Evolutionary conservation across 1,140 invertebrate species (phyloP), one percentile per base, ranked within the genome.

Genomic region (Scaptomyza montana): DNA sequence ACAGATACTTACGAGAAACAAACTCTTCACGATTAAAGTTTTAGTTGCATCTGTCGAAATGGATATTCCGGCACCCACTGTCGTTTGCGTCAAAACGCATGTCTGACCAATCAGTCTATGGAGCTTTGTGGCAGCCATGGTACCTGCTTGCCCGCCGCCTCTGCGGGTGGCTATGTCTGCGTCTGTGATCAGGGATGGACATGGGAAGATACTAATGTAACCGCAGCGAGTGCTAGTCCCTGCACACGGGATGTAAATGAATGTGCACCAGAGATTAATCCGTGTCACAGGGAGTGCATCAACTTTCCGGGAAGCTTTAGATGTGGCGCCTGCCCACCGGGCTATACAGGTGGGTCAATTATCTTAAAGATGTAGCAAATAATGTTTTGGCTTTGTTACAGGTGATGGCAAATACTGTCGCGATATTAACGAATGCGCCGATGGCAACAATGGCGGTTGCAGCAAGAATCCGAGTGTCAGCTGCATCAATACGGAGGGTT

Each of bases 71-170:
- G 98, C 3, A 82, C 96, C 12, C 96, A 97, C 77, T 98, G 97
- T 91, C 96, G 95, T 0, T 93, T 94, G 78, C 94, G 94, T 68
- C 93, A 93, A 16, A 94, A 95, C 72, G 95, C 95, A 77, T 99
- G 98, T 85, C 94, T 93, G 5, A 92, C 93, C 1, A 94, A 94
- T 19, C 94, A 95, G 30, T 94, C 94, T n/a, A 84, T 90, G 19
- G 95, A 97, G 90, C 93, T 98, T 6, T 99, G 98, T 92, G 98
- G 98, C 92, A 97, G 96, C 0, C 95, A 98, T 84, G 98, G 98
- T 8, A 94, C 94, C 4, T 98, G 98, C 85, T 81, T 98, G 2
- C 93, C 94, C 39, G 93, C 94, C 62, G 92, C 91, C 2, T 94
- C 93, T 54, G 6, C 54, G 7, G 55, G 51, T 0, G 95, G 96